Evolutionary conservation across 2,113 vertebrate genomes (phyloP), one percentile per base, ranked within the genome.

Genomic region (Zapus hudsonius): DNA sequence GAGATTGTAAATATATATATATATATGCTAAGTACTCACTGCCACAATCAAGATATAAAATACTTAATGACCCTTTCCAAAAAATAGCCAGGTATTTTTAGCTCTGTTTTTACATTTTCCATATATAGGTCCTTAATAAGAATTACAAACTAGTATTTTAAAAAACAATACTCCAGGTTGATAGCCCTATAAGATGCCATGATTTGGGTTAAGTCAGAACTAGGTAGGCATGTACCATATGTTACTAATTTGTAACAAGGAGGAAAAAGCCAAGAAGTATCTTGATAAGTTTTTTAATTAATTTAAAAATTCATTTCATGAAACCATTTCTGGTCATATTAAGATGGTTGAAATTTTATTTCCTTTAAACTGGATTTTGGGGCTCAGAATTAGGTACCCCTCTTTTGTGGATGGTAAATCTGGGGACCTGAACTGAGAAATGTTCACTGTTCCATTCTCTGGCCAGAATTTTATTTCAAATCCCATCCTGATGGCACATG

Each of bases 111-210:
- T n/a, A n/a, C n/a, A 40, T 93, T 92, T 76, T 59, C 57, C 15
- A 90, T 84, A 59, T 78, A 70, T 12, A 44, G 5, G 2, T 76
- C 25, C 87, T 93, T 80, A 38, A 91, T 86, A 85, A 75, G 1
- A 92, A 87, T 81, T 75, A 4, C 52, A 94, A 72, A 90, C 42
- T 86, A 40, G 20, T 4, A 63, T 92, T 88, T 29, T 33, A 66
- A 78, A 66, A 73, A 90, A 84, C 83, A 69, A 9, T 59, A 25
- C 42, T 36, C 91, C 86, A 73, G 64, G 20, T 84, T 11, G 19
- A 42, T 79, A 87, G 9, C 25, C 36, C 25, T 64, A 38, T 83
- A 20, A 95, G 80, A 52, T 52, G 33, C 29, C 6, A 2, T 17
- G 55, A 73, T 91, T 42, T 91, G 12, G 36, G 6, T 67, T 73